Conservation (phyloP, 2,888 invertebrate species). For the Acrocyrtus sp. region DNA sequence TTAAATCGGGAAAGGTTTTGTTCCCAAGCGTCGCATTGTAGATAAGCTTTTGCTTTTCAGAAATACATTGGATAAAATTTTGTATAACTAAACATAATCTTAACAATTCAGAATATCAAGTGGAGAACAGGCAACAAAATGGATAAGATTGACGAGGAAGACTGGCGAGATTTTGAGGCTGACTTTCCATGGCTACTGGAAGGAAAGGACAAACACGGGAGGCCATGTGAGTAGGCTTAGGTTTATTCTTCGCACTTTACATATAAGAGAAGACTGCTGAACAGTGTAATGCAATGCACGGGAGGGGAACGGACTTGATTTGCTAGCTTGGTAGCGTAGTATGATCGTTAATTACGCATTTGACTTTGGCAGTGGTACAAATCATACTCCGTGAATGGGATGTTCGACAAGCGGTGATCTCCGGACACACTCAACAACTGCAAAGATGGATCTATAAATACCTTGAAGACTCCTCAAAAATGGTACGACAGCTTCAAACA, state of each 20-base stretch:
- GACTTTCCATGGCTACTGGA: conserved; percentile 22
- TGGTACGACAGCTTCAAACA: conserved; percentile 8
- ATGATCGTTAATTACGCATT: too few species aligned
- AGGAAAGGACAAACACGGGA: conserved; percentile 32
- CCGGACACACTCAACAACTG: conserved; percentile 8
- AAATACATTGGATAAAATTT: too few species aligned
- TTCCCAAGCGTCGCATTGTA: too few species aligned
- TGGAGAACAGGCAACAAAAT: conserved; percentile 21
- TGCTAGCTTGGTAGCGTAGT: neutral
- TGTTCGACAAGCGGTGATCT: conserved; percentile 4
- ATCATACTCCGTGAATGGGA: conserved; percentile 26
- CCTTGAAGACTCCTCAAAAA: conserved; percentile 26
- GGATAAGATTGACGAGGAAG: conserved; percentile 29
- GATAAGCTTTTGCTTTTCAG: too few species aligned
- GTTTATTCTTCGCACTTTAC: too few species aligned
- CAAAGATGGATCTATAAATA: conserved; percentile 26
- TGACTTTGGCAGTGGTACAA: conserved; percentile 38
- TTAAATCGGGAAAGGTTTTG: neutral
- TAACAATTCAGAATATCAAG: conserved; percentile 16
- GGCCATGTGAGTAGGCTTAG: conserved; percentile 29
- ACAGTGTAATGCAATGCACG: too few species aligned
- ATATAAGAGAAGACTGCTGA: too few species aligned
- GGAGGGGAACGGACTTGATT: too few species aligned
- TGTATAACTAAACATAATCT: too few species aligned
- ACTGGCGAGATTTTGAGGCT: conserved; percentile 24